Evolutionary conservation across 2,888 invertebrate genomes (phyloP).

Genomic region (Colletes collaris): DNA sequence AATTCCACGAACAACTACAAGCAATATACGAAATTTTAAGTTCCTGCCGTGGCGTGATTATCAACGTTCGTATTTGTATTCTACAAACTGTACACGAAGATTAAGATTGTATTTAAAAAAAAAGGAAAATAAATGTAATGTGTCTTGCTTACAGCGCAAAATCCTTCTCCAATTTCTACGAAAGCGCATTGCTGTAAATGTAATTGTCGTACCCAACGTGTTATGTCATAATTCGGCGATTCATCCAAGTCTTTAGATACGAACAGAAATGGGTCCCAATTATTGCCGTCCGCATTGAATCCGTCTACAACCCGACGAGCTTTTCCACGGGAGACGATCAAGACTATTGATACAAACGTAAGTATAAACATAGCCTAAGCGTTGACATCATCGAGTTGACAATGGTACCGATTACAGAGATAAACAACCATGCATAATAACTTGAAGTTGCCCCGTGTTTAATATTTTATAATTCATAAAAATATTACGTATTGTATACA

Average conservation of each 20-base stretch:
- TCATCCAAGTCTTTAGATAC: slow-evolving; percentile 48
- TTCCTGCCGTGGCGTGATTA: not conserved
- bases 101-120: too few species aligned
- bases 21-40: slow-evolving; percentile 18
- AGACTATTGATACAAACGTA: slow-evolving; percentile 62
- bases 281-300: slow-evolving; percentile 22
- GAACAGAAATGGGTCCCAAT: slow-evolving; percentile 51
- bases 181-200: slow-evolving; percentile 83
- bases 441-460: slow-evolving; percentile 43
- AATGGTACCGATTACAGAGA: slow-evolving; percentile 23
- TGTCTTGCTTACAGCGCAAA: slow-evolving; percentile 80
- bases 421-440: slow-evolving; percentile 36
- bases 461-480: not conserved
- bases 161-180: slow-evolving; percentile 83
- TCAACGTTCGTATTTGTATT: not conserved
- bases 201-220: slow-evolving; percentile 79
- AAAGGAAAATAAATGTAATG: too few species aligned
- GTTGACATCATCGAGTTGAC: slow-evolving; percentile 65
- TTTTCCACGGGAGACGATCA: slow-evolving; percentile 60
- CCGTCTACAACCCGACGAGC: slow-evolving; percentile 43
- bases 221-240: slow-evolving; percentile 77
- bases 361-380: slow-evolving; percentile 73
- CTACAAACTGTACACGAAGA: too few species aligned
- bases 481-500: too few species aligned
- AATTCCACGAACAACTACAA: slow-evolving; percentile 72